Evolutionary conservation across 2,888 invertebrate species (phyloP).

Genomic region (Ophion ventricosus): DNA sequence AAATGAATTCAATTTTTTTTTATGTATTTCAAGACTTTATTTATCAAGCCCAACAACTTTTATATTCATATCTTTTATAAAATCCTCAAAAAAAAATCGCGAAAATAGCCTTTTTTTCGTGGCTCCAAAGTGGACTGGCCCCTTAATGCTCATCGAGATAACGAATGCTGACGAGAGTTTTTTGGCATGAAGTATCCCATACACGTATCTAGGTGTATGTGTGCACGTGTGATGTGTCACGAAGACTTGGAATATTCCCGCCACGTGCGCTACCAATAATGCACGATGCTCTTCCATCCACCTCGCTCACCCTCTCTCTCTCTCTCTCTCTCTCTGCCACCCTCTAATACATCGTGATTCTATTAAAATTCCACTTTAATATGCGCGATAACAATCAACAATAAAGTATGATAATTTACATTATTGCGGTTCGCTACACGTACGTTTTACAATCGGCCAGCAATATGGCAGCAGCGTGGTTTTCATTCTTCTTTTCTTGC

Average conservation of each 20-base stretch:
- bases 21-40: too few relatives aligned
- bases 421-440: conserved; percentile 60
- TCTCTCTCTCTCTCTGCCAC: conserved; percentile 5
- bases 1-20: too few relatives aligned
- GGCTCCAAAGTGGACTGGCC: too few relatives aligned
- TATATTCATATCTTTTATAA: too few relatives aligned
- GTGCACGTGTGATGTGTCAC: not conserved
- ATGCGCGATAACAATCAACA: conserved; percentile 65
- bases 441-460: conserved; percentile 30
- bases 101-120: too few relatives aligned
- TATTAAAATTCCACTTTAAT: conserved; percentile 63
- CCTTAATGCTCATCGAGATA: too few relatives aligned
- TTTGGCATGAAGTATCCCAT: not conserved
- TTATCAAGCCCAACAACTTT: too few relatives aligned
- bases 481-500: conserved; percentile 28
- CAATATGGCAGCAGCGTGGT: not conserved
- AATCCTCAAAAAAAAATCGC: too few relatives aligned
- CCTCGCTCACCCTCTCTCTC: conserved; percentile 4
- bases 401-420: conserved; percentile 67
- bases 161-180: too few relatives aligned
- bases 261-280: conserved; percentile 55
- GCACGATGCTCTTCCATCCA: conserved; percentile 30
- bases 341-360: conserved; percentile 34
- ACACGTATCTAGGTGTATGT: not conserved
- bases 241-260: conserved; percentile 52